Base-by-base conservation (phyloP, 2,113 vertebrate genomes). In the Cyprinodon variegatus region DNA sequence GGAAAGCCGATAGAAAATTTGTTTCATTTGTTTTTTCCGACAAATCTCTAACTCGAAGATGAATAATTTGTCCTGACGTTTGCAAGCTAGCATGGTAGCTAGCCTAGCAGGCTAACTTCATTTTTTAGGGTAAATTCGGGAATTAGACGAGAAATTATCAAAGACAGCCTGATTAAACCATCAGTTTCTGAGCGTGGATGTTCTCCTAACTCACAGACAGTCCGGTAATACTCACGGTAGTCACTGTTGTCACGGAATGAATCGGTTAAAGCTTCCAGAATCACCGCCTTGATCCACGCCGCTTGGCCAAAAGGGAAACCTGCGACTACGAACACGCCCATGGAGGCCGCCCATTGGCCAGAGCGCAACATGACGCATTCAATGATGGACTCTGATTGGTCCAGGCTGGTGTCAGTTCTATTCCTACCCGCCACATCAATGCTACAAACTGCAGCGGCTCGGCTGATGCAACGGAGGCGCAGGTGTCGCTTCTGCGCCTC, bases 381-480 rank as follows among this genome's bases (percentile, higher is more conserved):
- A 13, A 41, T 29, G 0, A 1, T 43, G 10, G 0, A 15, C 46
- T 64, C 39, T 22, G 64, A 94, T 94, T 94, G 94, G 90, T 74
- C 61, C 4, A 59, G 2, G 5, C 3, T 2, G 0, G 53, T 90
- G 78, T 92, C 93, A 79, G 29, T 94, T 81, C 60, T 13, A 41
- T 7, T 2, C 14, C 20, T 74, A 11, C 84, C 74, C 83, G 86
- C 81, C 75, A 61, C 76, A 61, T 65, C 46, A 71, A 0, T 40
- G 60, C 65, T 20, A 46, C n/a, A 39, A 61, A 74, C 29, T 62
- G 53, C 20, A 14, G 17, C 17, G 57, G 38, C 6, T 11, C 69
- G 94, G 93, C 91, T 95, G 94, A 95, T 94, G 94, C 94, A 95
- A 95, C 67, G 63, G 86, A 79, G 80, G 46, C 22, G 0, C 12